Conservation (phyloP, 1,140 invertebrate genomes). For the Anastrepha obliqua region DNA sequence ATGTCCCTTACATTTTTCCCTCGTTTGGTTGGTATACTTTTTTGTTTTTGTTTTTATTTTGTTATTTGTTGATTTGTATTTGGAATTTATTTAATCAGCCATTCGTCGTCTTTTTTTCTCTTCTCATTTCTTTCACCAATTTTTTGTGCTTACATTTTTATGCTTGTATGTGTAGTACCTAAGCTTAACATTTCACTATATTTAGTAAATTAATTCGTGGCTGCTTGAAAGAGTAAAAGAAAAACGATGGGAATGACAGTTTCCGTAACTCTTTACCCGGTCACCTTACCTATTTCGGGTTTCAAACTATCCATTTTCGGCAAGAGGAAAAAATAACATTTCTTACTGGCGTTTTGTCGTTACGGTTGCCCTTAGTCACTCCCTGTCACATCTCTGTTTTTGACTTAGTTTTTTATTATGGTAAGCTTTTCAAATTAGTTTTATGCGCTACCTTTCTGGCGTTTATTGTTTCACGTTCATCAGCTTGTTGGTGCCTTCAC, state of each 20-base stretch:
- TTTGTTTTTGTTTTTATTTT: not conserved
- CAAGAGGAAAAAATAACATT: no score
- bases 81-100: constrained; percentile 7
- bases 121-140: not conserved
- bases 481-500: not conserved
- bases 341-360: not conserved
- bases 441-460: constrained; percentile 35
- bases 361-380: not conserved
- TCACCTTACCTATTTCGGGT: no score
- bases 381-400: not conserved
- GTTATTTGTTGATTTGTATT: not conserved
- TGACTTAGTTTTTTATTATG: not conserved
- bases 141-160: not conserved
- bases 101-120: not conserved
- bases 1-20: not conserved
- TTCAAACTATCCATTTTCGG: no score
- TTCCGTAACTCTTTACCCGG: not conserved
- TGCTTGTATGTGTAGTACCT: not conserved
- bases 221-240: not conserved
- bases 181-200: not conserved
- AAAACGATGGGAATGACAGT: not conserved
- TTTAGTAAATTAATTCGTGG: not conserved
- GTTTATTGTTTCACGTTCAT: constrained; percentile 43
- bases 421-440: not conserved
- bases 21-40: not conserved